Conservation (phyloP, 2,797 vertebrate species). For the Gambelia wislizenii region DNA sequence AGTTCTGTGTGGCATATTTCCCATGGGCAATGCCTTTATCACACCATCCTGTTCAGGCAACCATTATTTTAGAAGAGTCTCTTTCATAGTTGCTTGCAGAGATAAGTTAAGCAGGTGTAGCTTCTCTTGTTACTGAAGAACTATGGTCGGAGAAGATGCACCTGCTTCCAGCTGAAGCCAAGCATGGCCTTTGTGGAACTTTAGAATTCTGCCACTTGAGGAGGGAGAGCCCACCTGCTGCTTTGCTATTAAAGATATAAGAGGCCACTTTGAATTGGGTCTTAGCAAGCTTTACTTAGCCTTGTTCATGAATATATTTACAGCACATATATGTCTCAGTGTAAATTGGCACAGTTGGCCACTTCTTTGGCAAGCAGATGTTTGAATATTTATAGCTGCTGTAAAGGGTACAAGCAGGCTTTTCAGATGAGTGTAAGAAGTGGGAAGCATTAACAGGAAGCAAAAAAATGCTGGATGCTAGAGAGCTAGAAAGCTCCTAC, state of each 20-base stretch:
- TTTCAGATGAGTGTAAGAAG: constrained; percentile 47
- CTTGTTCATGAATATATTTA: accelerated
- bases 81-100: constrained; percentile 3
- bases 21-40: background rate
- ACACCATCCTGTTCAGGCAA: background rate
- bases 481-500: constrained; percentile 38
- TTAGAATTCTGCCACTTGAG: constrained; percentile 13
- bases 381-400: constrained; percentile 49
- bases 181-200: constrained; percentile 21
- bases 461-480: constrained; percentile 48
- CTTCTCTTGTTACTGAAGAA: constrained; percentile 22
- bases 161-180: constrained; percentile 11
- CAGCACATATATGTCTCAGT: accelerated
- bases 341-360: constrained; percentile 28
- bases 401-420: background rate
- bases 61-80: constrained; percentile 1
- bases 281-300: constrained; percentile 9
- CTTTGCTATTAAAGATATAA: constrained; percentile 17
- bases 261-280: constrained; percentile 1
- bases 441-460: constrained; percentile 21
- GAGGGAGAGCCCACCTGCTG: constrained; percentile 15
- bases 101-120: constrained; percentile 17
- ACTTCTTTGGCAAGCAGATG: constrained; percentile 15
- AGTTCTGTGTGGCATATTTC: background rate
- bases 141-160: constrained; percentile 18